phyloP scores from a whole-genome alignment of 2,888 invertebrate genomes.

The Diaphora mendica region DNA sequence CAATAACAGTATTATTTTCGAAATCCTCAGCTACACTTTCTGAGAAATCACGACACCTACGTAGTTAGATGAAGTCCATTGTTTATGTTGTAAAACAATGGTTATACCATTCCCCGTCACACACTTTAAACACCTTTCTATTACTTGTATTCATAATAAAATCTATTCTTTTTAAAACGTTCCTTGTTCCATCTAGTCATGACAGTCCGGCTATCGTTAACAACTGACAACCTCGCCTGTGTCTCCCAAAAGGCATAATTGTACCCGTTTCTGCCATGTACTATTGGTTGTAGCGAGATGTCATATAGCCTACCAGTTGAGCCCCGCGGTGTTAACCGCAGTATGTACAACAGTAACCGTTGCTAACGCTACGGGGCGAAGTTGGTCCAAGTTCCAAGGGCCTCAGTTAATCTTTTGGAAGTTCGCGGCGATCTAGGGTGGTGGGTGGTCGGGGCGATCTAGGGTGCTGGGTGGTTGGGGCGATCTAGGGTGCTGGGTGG shows the following conservation, averaged over 20 bases:
- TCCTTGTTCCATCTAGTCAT: constrained; percentile 28
- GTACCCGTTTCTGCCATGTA: neutral
- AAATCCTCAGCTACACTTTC: constrained; percentile 32
- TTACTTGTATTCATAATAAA: constrained; percentile 3
- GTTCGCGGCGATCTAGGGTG: too few relatives aligned
- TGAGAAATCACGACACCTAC: constrained; percentile 36
- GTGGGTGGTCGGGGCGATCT: too few relatives aligned
- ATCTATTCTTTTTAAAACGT: constrained; percentile 25
- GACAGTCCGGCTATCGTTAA: constrained; percentile 44
- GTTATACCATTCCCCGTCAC: constrained; percentile 28
- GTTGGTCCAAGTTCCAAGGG: too few relatives aligned
- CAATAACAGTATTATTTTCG: constrained; percentile 18
- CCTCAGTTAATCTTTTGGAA: too few relatives aligned
- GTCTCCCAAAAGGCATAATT: neutral
- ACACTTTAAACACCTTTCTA: constrained; percentile 13
- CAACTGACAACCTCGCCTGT: neutral
- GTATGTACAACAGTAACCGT: too few relatives aligned
- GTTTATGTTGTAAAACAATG: constrained; percentile 44
- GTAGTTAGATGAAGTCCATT: constrained; percentile 28
- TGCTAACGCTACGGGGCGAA: too few relatives aligned
- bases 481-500: too few relatives aligned
- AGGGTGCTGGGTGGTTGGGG: too few relatives aligned
- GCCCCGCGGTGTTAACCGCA: too few relatives aligned
- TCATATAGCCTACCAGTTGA: neutral
- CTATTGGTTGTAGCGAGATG: neutral